Evolutionary conservation across 2,797 vertebrate species (phyloP).

Genomic region (Furcifer pardalis): DNA sequence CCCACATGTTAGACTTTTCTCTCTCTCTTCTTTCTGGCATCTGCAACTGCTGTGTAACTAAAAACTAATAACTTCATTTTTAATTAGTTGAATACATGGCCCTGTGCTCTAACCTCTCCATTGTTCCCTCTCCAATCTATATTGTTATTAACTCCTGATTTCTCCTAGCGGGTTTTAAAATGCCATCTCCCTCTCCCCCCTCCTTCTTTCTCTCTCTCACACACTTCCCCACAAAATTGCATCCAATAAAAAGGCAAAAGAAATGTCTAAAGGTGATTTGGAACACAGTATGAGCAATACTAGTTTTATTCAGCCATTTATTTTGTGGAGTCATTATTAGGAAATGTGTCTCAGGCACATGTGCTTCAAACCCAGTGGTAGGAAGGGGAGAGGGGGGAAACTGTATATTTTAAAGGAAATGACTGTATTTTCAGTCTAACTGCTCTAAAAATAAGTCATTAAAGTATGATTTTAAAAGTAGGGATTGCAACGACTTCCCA

Average conservation of each 20-base stretch:
- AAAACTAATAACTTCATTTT: conserved; percentile 74
- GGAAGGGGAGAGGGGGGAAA: background rate
- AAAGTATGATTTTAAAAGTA: conserved; percentile 57
- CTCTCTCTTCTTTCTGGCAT: conserved; percentile 48
- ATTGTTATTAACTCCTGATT: conserved; percentile 66
- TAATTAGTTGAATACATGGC: conserved; percentile 72
- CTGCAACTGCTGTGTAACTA: conserved; percentile 63
- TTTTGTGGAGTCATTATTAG: conserved; percentile 60
- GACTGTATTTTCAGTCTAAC: conserved; percentile 44
- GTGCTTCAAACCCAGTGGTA: conserved; percentile 32
- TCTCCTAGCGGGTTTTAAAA: conserved; percentile 70
- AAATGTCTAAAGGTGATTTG: conserved; percentile 67
- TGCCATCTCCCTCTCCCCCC: conserved; percentile 3
- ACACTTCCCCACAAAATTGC: conserved; percentile 51
- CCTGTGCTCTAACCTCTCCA: conserved; percentile 62
- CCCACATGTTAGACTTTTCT: conserved; percentile 7
- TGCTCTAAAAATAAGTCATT: conserved; percentile 56
- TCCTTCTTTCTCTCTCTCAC: conserved; percentile 33
- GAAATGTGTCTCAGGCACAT: conserved; percentile 36
- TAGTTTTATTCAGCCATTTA: conserved; percentile 61
- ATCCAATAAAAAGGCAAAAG: conserved; percentile 58
- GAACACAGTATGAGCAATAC: conserved; percentile 54
- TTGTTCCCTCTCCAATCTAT: conserved; percentile 62
- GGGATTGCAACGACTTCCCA: conserved; percentile 46
- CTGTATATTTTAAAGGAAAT: conserved; percentile 41